Evolutionary conservation across 2,888 invertebrate species (phyloP).

Genomic region (Campoletis raptor): DNA sequence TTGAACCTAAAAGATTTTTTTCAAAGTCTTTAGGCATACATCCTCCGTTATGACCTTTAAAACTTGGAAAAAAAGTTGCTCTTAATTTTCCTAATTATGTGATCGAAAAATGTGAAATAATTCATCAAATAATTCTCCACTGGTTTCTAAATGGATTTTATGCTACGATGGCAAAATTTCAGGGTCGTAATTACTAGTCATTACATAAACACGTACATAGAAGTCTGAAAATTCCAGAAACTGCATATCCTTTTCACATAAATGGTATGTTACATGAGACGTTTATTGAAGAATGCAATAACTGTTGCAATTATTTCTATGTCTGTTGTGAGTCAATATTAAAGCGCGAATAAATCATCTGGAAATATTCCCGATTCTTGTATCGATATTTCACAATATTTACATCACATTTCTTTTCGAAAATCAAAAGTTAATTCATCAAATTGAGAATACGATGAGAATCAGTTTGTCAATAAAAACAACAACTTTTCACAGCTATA

Average conservation of each 20-base stretch:
- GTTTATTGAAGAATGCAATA: background rate
- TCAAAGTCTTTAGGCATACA: too few relatives aligned
- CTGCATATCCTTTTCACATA: background rate
- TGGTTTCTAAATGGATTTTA: background rate
- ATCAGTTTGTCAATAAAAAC: too few relatives aligned
- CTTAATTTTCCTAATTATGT: background rate
- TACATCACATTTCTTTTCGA: background rate
- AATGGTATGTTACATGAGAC: background rate
- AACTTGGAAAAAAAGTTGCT: background rate
- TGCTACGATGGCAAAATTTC: background rate
- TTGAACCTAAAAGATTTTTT: background rate
- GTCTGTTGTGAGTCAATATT: background rate
- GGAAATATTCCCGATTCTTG: background rate
- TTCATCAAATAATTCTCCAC: background rate
- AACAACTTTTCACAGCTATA: too few relatives aligned
- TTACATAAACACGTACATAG: background rate
- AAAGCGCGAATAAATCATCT: background rate
- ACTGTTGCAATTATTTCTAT: constrained; percentile 4
- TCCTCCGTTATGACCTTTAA: background rate
- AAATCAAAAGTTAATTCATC: background rate
- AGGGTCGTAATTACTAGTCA: background rate
- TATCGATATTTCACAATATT: background rate
- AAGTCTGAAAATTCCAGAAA: background rate
- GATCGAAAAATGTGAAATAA: background rate
- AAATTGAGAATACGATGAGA: too few relatives aligned